Percentiles rank a stretch among this genome's conserved stretches.
phyloP scores from a whole-genome alignment of 2,113 vertebrate species.

The Charina bottae region DNA sequence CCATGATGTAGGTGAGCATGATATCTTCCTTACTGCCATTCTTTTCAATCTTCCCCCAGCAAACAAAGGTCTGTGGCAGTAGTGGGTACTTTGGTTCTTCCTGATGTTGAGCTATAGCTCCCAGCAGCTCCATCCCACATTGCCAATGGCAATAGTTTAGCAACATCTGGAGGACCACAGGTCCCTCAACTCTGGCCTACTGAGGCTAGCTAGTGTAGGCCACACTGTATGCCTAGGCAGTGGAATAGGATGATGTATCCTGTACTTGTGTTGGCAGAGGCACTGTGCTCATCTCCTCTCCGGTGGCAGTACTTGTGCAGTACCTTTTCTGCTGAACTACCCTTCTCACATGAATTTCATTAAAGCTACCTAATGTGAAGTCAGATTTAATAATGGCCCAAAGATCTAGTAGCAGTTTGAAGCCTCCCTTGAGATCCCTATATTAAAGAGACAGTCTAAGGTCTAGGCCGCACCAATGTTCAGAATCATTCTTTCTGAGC shows the following conservation, averaged over 20 bases:
- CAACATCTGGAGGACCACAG: background rate
- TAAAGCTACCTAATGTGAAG: background rate
- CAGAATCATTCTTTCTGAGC: background rate
- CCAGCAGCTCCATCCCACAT: background rate
- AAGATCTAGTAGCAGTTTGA: background rate
- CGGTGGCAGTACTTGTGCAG: background rate
- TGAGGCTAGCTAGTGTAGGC: background rate
- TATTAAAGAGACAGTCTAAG: background rate
- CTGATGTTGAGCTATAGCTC: background rate
- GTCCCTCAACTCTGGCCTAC: background rate
- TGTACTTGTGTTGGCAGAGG: background rate
- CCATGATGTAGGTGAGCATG: conserved; percentile 75
- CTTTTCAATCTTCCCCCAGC: background rate
- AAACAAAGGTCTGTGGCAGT: background rate
- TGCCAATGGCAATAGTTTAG: background rate
- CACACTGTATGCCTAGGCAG: background rate
- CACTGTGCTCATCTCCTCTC: background rate
- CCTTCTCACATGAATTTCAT: background rate
- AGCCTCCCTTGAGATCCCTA: background rate
- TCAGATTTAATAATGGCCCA: background rate
- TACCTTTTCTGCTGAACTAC: background rate
- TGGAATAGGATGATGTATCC: background rate
- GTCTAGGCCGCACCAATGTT: background rate
- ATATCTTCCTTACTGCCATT: fast-evolving
- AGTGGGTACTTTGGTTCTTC: background rate